These are phyloP conservation scores for Todus mexicanus DNA, from an alignment of 2,797 vertebrate species.

Conservation along the genomic window DNA sequence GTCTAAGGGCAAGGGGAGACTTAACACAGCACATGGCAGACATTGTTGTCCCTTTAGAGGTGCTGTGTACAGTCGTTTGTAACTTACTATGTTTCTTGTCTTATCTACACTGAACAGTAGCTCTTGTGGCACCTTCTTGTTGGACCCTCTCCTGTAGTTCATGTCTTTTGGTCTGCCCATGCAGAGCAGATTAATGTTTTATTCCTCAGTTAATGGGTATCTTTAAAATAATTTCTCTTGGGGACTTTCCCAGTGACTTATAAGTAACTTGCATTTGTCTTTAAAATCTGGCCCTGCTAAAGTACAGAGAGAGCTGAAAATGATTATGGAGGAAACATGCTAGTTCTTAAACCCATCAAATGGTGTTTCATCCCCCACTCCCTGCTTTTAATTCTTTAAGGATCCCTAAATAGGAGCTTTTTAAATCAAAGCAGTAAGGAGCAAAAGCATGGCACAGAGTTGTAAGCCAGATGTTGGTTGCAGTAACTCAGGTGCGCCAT, in stretches of 20 bases:
- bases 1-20: background rate
- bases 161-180: background rate
- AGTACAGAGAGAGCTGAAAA: background rate
- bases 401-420: background rate
- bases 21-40: background rate
- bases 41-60: background rate
- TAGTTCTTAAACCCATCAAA: background rate
- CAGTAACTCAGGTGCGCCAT: background rate
- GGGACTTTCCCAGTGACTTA: background rate
- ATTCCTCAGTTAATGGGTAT: background rate
- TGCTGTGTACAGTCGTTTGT: background rate
- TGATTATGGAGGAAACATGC: background rate
- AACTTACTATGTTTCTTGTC: background rate
- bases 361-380: background rate
- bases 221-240: background rate
- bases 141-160: background rate
- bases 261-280: background rate
- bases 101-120: background rate
- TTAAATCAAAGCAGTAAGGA: background rate
- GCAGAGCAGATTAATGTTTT: background rate
- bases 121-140: background rate
- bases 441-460: background rate
- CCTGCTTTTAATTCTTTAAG: background rate
- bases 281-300: background rate
- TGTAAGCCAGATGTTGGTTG: background rate